Evolutionary conservation across 1,140 invertebrate species (phyloP), one percentile per base, ranked within the genome.

Genomic region (Aphelenchoides besseyi): DNA sequence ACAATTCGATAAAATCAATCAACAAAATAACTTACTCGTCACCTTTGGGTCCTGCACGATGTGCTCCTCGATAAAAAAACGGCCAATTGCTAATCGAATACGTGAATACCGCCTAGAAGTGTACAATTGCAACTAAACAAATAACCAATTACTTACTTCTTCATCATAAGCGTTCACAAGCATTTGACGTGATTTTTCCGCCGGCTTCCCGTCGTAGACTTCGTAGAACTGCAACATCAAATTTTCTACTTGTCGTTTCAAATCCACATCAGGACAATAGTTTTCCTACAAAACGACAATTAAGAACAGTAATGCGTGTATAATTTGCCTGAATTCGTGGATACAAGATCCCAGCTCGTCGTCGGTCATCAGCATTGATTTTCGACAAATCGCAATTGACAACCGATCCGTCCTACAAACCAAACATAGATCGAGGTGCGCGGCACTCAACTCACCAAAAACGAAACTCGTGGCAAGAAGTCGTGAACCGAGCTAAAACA

Each of bases 81-180:
- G 55, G 35, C 26, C 79, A 28, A 63, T 54, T 70, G 32, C 54
- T 35, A 2, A 77, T 54, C 3, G 70, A 69, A 53, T 79, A 74
- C 12, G 76, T 79, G 63, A 77, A 77, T 3, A 55, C 69, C 3
- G 75, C 77, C 74, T 75, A 26, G 74, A 75, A 32, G 16, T 70
- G 1, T 1, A 37, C 9, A 64, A 64, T 1, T 68, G 23, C 28
- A 16, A 52, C 16, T 76, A 26, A 35, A 2, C 28, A 52, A 52
- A 48, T n/a, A 32, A 28, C n/a, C 12, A 32, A 37, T 18, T 26
- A 54, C 55, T 26, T 48, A 75, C 74, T 54, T 77, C 53, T 18
- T 66, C 55, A 57, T 79, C 71, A 57, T 77, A 77, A 3, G 75
- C 75, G 53, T 75, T 69, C 26, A 77, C 23, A 9, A 77, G 55